phyloP scores from a whole-genome alignment of 2,888 invertebrate genomes.

The Alviniconcha strummeri region DNA sequence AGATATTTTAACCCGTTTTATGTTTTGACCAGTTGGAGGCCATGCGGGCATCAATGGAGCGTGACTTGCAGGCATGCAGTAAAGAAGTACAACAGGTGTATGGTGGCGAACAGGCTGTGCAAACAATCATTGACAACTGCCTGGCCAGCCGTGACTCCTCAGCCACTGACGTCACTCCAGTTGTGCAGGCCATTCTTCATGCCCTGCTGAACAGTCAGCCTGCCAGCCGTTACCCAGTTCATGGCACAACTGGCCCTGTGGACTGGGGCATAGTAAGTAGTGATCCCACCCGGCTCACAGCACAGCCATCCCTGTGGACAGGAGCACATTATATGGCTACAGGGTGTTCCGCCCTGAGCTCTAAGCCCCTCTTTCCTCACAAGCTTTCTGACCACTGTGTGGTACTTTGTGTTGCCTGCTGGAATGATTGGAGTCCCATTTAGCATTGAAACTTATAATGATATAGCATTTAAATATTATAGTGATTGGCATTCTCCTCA shows the following conservation, averaged over 20 bases:
- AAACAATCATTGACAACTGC: slow-evolving; percentile 40
- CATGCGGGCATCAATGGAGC: slow-evolving; percentile 48
- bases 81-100: slow-evolving; percentile 53
- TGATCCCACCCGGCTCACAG: background rate
- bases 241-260: slow-evolving; percentile 39
- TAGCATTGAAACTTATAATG: no score
- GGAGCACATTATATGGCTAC: no score
- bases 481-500: no score
- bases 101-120: slow-evolving; percentile 43
- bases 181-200: slow-evolving; percentile 53
- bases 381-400: no score
- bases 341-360: no score
- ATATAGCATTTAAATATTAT: no score
- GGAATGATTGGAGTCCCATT: no score
- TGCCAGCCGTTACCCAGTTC: slow-evolving; percentile 52
- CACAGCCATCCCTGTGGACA: no score
- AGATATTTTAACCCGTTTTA: no score
- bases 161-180: slow-evolving; percentile 35
- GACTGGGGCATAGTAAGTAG: slow-evolving; percentile 32
- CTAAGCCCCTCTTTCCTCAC: no score
- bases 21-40: slow-evolving; percentile 43
- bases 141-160: slow-evolving; percentile 37
- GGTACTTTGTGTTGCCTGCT: no score
- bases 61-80: slow-evolving; percentile 48
- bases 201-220: slow-evolving; percentile 51